Base-by-base conservation (phyloP, 2,113 vertebrate species). In the Muntiacus reevesi region DNA sequence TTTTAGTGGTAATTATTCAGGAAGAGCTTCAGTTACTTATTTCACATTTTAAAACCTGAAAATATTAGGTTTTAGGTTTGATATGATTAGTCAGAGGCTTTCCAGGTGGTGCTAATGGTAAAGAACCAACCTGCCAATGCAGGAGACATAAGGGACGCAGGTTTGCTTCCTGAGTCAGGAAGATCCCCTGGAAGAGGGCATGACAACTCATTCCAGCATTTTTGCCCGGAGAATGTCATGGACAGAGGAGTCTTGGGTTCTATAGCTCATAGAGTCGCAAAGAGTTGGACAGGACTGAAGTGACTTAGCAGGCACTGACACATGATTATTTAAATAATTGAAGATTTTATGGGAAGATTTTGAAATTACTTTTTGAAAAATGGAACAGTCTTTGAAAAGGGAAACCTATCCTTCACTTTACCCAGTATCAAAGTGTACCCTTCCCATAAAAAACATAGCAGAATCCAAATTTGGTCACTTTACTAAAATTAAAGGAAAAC, bases 391-490 rank as follows among this genome's bases (percentile, higher is more conserved):
- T n/a, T 2, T 45, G 33, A 36, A 79, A 62, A 90, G 19, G 47
- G 16, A 64, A 92, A 27, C 6, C 40, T 9, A 30, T n/a, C 30
- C 0, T 21, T 78, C 11, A 0, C 3, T 1, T 36, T 54, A 15
- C 6, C 5, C 25, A 23, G 6, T 78, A 21, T 71, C 36, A 89
- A 30, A 87, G 15, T 89, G n/a, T 1, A 36, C 5, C 12, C 33
- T 52, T 4, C 30, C 88, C 11, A 7, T 52, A 81, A 55, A 33
- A 62, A 81, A 91, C 28, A 52, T 13, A 47, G 52, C 40, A 91
- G 86, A 96, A 57, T 40, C 8, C 28, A 91, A 28, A 95, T 91
- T 94, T 81, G n/a, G 89, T 55, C 83, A 79, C 92, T 96, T 89
- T 27, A 57, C 4, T 40, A 23, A 79, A 87, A 62, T 71, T 88